Percentiles rank a stretch among this genome's conserved stretches.
Conservation (phyloP, 1,140 invertebrate genomes). For the Formica exsecta region DNA sequence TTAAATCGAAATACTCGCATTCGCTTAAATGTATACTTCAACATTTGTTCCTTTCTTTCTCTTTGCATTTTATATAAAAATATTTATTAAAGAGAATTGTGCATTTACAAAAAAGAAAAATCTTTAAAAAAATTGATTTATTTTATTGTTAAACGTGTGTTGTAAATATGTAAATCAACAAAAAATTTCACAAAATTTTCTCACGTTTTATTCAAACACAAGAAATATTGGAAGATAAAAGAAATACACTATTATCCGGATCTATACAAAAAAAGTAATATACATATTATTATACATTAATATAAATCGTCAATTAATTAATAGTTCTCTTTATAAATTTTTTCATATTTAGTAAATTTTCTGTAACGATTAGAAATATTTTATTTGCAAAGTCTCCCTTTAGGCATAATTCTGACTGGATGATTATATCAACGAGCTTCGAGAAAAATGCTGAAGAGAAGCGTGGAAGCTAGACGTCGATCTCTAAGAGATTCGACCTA, state of each 20-base stretch:
- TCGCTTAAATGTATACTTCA: too few relatives aligned
- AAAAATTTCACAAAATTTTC: too few relatives aligned
- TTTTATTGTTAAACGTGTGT: not conserved
- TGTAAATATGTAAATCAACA: not conserved
- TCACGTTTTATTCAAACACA: too few relatives aligned
- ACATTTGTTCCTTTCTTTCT: too few relatives aligned
- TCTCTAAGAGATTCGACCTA: conserved; percentile 41
- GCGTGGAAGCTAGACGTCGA: conserved; percentile 56
- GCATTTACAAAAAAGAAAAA: not conserved
- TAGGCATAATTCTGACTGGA: not conserved
- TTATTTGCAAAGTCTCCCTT: not conserved
- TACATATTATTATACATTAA: not conserved
- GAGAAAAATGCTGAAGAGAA: conserved; percentile 47
- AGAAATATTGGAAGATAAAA: not conserved
- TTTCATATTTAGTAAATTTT: not conserved
- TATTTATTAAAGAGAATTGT: too few relatives aligned
- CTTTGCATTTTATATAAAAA: too few relatives aligned
- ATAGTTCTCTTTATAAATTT: not conserved
- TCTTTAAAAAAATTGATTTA: not conserved
- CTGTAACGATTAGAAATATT: not conserved
- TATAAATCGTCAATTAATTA: not conserved
- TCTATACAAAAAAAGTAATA: not conserved
- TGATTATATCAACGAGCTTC: conserved; percentile 37
- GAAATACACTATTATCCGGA: not conserved
- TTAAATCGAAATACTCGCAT: too few relatives aligned